Evolutionary conservation across 1,140 invertebrate genomes (phyloP), one percentile per base, ranked within the genome.

Genomic region (Holcopasites calliopsidis): DNA sequence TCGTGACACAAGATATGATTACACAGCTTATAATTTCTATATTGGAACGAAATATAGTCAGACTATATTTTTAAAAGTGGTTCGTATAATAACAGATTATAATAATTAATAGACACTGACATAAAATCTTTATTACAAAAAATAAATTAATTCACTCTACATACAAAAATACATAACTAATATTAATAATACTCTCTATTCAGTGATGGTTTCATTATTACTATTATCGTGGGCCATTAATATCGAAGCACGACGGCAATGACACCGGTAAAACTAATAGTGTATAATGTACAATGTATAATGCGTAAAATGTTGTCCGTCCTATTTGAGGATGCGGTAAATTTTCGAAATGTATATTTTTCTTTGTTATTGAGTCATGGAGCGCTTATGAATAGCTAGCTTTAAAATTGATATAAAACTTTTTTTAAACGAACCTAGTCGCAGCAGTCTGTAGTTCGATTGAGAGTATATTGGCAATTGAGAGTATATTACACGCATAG

Each of bases 101-200:
- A n/a, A n/a, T n/a, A n/a, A n/a, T 50, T 68, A 60, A 69, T 82
- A 44, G 80, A 77, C 65, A 77, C 65, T 76, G 85, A 86, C 85
- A 86, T 88, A 87, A 88, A 87, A 83, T 88, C 83, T 88, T 86
- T 87, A 89, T 89, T 89, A 88, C 84, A 88, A 88, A 87, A 88
- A 89, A 88, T 87, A 88, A 89, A 88, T 88, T 88, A 88, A 87
- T 88, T 86, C 82, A 85, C 57, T 88, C 82, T 88, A 88, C 84
- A 84, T 88, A 88, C 86, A 88, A 88, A 88, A 88, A 88, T 81
- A 83, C 83, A 77, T 85, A 85, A 84, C 86, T 88, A 88, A 87
- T 87, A 86, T 86, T 88, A 88, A 88, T 88, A 88, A 88, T 88
- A 88, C 87, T 88, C 81, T 87, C 84, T 87, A 86, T 83, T 79